Evolutionary conservation across 2,797 vertebrate genomes (phyloP), one percentile per base, ranked within the genome.

Genomic region (Sarcophilus harrisii): DNA sequence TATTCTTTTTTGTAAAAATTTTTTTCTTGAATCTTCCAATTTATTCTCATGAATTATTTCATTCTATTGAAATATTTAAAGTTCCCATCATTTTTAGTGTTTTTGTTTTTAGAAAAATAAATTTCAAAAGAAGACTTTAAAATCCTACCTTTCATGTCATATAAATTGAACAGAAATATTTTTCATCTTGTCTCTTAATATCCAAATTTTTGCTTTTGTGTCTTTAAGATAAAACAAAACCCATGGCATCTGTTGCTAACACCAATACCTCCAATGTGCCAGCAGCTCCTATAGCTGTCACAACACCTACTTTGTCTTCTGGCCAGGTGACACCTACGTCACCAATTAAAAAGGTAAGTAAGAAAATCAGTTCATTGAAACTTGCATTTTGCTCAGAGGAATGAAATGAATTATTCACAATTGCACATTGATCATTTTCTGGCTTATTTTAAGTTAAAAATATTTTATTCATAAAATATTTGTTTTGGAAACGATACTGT

Each of bases 331-430:
- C 99, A 94, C 99, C 99, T 96, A 99, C 99, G 54, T 99, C 99
- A 91, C 99, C 99, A 59, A 95, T 99, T 93, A 99, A 99, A 98
- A 99, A 99, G 99, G 99, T 99, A 99, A 98, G 97, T 95, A 24
- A 96, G 90, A 96, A 95, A 59, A 62, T 59, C 0, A 91, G 10
- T 96, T 96, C 93, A 58, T n/a, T 73, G 62, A 94, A 95, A 95
- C 49, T 9, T 96, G 3, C 58, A 90, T 60, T 96, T 52, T 97
- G 16, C 94, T 92, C 73, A 96, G 38, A 87, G 60, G 38, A 87
- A 30, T 66, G 21, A 54, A 92, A 96, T 95, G 16, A 18, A 90
- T 11, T 92, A 55, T 81, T 81, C 38, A 45, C 73, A 87, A 87
- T 87, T 87, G 93, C 73, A 87, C 45, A 49, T 49, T 87, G 38